These are phyloP conservation scores for Pachyramphus minor DNA, from an alignment of 2,113 vertebrate species.

Conservation along the genomic window DNA sequence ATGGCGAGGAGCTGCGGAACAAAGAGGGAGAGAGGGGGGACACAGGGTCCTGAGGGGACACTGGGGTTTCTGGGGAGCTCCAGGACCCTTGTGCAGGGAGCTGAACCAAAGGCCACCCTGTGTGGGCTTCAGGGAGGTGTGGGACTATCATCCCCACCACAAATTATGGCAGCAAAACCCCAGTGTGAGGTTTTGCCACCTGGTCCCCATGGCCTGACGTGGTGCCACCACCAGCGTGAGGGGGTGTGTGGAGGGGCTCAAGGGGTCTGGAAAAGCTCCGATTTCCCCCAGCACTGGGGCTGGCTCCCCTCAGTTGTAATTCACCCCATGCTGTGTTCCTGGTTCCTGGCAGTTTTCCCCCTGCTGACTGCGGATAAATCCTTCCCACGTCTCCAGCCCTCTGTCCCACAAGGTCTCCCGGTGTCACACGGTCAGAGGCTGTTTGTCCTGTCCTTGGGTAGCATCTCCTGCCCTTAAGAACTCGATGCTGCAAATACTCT, in stretches of 20 bases:
- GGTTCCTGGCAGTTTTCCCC: not conserved
- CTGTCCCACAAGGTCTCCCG: not conserved
- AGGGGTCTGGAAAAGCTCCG: not conserved
- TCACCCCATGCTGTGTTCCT: not conserved
- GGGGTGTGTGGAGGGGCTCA: rapidly evolving
- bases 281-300: not conserved
- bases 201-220: not conserved
- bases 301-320: not conserved
- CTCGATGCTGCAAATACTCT: not conserved
- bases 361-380: not conserved
- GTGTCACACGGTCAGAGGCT: not conserved
- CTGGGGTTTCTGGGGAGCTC: not conserved
- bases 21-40: not conserved
- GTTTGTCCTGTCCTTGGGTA: not conserved
- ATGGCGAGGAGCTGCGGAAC: not conserved
- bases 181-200: rapidly evolving
- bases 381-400: not conserved
- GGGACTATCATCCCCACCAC: not conserved
- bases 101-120: not conserved
- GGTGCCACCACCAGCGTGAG: rapidly evolving
- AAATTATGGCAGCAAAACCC: not conserved
- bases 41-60: not conserved
- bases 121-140: rapidly evolving
- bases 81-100: not conserved
- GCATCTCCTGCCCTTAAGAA: conserved; percentile 7